Conservation (phyloP, 2,888 invertebrate genomes). For the Apamea sordens region DNA sequence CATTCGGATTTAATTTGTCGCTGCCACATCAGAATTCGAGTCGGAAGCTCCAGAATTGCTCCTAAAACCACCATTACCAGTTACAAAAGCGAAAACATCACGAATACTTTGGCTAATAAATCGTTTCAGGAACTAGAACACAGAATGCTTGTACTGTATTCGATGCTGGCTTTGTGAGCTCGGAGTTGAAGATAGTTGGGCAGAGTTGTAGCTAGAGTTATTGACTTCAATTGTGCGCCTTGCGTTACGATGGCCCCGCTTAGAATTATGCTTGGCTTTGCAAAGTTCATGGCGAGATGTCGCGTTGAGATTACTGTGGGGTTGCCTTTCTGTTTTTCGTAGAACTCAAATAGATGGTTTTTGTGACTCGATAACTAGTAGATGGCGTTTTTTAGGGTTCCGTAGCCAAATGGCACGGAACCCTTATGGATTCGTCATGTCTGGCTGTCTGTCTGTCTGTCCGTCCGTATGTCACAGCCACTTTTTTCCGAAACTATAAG, state of each 20-base stretch:
- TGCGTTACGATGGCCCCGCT: constrained; percentile 58
- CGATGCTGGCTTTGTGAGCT: constrained; percentile 66
- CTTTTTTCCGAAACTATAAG: too few species aligned
- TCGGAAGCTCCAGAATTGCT: background rate
- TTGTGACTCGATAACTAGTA: background rate
- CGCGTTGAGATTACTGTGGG: constrained; percentile 1
- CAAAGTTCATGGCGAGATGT: constrained; percentile 33
- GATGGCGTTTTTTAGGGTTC: too few species aligned
- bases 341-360: background rate
- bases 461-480: too few species aligned
- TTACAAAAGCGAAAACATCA: constrained; percentile 36
- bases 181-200: constrained; percentile 67
- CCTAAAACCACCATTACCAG: constrained; percentile 5
- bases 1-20: background rate
- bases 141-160: constrained; percentile 61
- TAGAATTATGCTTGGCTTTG: constrained; percentile 59
- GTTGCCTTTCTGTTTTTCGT: background rate
- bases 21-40: background rate
- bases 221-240: constrained; percentile 69
- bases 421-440: too few species aligned
- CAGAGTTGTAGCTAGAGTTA: constrained; percentile 63
- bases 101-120: constrained; percentile 65
- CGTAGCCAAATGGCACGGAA: too few species aligned
- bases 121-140: constrained; percentile 65
- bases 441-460: too few species aligned